phyloP scores from a whole-genome alignment of 2,113 vertebrate genomes.

The Indicator indicator region DNA sequence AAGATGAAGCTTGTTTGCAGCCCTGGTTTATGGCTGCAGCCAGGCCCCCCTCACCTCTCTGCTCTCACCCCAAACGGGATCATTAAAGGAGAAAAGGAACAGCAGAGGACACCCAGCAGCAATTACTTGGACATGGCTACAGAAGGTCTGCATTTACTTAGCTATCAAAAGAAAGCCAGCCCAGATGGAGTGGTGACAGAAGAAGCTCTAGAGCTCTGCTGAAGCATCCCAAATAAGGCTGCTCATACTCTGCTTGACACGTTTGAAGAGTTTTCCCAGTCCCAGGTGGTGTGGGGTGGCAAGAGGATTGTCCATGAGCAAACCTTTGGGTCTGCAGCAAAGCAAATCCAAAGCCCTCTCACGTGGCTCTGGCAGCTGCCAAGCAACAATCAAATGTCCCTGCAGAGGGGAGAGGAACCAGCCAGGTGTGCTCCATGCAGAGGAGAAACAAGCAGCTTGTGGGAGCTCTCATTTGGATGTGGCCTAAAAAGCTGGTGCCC shows the following conservation, averaged over 20 bases:
- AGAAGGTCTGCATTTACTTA: background rate
- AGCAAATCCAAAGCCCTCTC: background rate
- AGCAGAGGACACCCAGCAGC: background rate
- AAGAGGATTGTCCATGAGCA: background rate
- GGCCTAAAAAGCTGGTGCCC: accelerated
- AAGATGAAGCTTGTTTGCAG: background rate
- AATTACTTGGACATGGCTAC: background rate
- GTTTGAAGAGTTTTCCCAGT: background rate
- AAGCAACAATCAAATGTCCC: too few relatives aligned
- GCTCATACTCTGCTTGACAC: background rate
- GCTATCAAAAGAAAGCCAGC: background rate
- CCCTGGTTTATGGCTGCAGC: background rate
- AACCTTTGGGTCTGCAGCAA: background rate
- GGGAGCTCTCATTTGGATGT: accelerated
- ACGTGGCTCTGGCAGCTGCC: too few relatives aligned
- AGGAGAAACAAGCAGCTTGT: accelerated
- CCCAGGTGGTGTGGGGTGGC: background rate
- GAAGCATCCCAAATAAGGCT: background rate
- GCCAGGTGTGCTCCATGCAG: accelerated
- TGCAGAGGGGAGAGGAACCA: background rate
- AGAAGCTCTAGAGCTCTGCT: background rate
- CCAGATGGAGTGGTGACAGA: background rate
- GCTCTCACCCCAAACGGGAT: background rate
- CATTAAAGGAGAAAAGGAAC: background rate
- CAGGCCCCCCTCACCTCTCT: background rate